These are phyloP conservation scores for Chroicocephalus ridibundus DNA, from an alignment of 2,113 vertebrate species.

Conservation along the genomic window DNA sequence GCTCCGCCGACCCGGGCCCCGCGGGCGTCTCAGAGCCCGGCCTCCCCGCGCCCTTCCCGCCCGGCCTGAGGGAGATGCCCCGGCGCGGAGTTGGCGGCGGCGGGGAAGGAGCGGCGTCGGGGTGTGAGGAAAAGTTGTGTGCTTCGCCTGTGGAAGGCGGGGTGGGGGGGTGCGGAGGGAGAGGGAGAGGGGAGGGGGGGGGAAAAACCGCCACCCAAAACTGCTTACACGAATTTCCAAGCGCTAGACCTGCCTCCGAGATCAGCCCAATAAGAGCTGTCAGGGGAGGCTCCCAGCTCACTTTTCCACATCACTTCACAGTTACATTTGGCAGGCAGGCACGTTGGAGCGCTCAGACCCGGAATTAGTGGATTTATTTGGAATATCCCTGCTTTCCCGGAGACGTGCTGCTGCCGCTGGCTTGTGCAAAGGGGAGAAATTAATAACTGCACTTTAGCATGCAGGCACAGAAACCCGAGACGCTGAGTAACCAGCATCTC, in stretches of 20 bases:
- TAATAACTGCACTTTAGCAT: constrained; percentile 40
- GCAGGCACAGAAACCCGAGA: constrained; percentile 22
- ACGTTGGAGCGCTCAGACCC: constrained; percentile 75
- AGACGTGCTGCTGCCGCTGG: constrained; percentile 48
- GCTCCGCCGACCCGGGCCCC: background rate
- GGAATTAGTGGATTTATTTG: constrained; percentile 75
- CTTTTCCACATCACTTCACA: constrained; percentile 88
- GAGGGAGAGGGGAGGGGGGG: background rate
- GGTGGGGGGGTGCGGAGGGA: background rate
- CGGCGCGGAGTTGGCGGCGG: background rate
- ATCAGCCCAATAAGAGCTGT: constrained; percentile 91
- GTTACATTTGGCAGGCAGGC: constrained; percentile 84
- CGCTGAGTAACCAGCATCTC: constrained; percentile 13
- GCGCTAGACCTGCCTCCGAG: constrained; percentile 89
- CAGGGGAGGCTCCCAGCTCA: constrained; percentile 88
- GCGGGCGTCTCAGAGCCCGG: background rate
- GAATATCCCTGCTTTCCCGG: constrained; percentile 68
- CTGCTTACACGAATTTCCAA: constrained; percentile 79
- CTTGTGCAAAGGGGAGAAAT: constrained; percentile 44
- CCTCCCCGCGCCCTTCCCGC: background rate
- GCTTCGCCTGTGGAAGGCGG: background rate
- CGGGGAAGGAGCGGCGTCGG: background rate
- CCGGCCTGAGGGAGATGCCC: background rate
- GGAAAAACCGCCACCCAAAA: constrained; percentile 19
- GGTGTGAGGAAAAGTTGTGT: constrained; percentile 40